Evolutionary conservation across 2,113 vertebrate species (phyloP), one percentile per base, ranked within the genome.

Genomic region (Elephantulus edwardii): DNA sequence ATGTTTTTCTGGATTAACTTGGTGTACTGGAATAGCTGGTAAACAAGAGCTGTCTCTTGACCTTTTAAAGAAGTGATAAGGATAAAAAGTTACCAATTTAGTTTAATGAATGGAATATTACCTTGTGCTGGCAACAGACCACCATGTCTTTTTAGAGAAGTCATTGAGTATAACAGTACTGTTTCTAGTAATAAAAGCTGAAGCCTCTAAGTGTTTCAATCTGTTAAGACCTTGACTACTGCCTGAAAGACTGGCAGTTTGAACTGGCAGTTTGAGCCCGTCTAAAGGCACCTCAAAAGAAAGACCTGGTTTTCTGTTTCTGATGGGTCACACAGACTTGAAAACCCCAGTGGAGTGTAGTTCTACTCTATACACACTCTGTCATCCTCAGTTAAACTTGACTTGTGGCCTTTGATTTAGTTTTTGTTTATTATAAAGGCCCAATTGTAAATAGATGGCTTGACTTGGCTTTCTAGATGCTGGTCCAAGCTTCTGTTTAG

Each of bases 11-110:
- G 71, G 86, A 52, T 64, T 35, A 71, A 33, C 68, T 70, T 56
- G 13, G 64, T 77, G 54, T 76, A 38, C 87, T 70, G 38, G 68
- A 85, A 10, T 8, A 33, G 35, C 81, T 84, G 62, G 52, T 74
- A 84, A 68, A 87, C 28, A 80, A 89, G 71, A 79, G 66, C 48
- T 72, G 16, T 42, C 84, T 80, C 60, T 22, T 84, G 50, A 91
- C 84, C 60, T 70, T 92, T 56, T 46, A 42, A 85, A 62, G 48
- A 79, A 74, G 30, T 9, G 66, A 70, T 30, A 12, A 75, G 22
- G 54, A 68, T n/a, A 88, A 60, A 74, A 76, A 74, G 19, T 77
- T 4, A 64, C 42, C 54, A 89, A 60, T 44, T 44, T 35, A 35
- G 5, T n/a, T 81, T 9, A 46, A 68, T 64, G 48, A 83, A 42